Evolutionary conservation across 2,888 invertebrate species (phyloP), one percentile per base, ranked within the genome.

Genomic region (Tiliacea citrago): DNA sequence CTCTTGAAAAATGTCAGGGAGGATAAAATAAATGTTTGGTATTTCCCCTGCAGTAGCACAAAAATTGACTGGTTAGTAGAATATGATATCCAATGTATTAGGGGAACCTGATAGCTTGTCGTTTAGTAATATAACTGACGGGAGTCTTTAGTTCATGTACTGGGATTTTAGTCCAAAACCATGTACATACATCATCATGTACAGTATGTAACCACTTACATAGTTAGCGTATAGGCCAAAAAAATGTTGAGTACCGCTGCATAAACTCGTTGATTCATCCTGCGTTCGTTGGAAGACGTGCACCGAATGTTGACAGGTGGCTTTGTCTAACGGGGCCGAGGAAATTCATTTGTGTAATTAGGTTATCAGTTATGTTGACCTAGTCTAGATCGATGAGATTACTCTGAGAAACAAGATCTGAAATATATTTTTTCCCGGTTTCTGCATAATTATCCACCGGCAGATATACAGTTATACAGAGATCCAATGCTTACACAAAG

Each of bases 291-390:
- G 8, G 53, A n/a, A 80, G 61, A 79, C 86, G 76, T 83, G 83
- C 75, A 35, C 35, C 61, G 77, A 73, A 71, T 87, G 83, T 80
- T 78, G 83, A 83, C 88, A 83, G 73, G 72, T 79, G 83, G 81
- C 77, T 81, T 83, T 69, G 73, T 55, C 8, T 68, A 77, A 78
- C 81, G 63, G 73, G 76, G 83, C 75, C 75, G 75, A 79, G 77
- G 70, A 75, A 81, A 73, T 72, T 76, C 61, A 75, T 68, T 77
- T 77, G 57, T 55, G 71, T 42, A 68, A 85, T 77, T 77, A 62
- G 79, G 80, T 76, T 86, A 86, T 42, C 77, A 73, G 53, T 66
- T 77, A 61, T 82, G 76, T 83, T 77, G 66, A 24, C 66, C 68
- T 72, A 68, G 70, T 83, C 77, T 74, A 65, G 42, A 73, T 80